A percentile compares a stretch with the other conserved stretches of the same genome.
Conservation (phyloP, 2,888 invertebrate genomes). For the Patella depressa region DNA sequence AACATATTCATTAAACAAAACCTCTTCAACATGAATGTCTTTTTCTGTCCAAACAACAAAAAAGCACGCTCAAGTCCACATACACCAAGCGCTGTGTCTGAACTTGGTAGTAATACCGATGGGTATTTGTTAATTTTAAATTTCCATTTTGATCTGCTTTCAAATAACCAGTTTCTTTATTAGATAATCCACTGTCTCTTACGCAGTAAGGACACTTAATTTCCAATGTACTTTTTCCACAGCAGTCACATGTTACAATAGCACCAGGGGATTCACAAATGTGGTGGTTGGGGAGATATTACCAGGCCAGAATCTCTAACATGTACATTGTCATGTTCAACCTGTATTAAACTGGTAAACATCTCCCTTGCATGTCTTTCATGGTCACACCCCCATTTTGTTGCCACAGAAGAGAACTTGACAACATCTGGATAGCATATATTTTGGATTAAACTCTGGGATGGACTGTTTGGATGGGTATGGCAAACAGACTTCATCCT, state of each 20-base stretch:
- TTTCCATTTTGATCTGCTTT: background rate
- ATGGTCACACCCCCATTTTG: constrained; percentile 19
- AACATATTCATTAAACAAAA: background rate
- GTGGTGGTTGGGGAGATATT: constrained; percentile 12
- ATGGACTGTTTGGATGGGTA: constrained; percentile 10
- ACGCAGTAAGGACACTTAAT: constrained; percentile 26
- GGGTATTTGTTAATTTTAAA: background rate
- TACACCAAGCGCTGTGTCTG: constrained; percentile 5
- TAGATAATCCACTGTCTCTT: background rate
- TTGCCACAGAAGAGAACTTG: constrained; percentile 15
- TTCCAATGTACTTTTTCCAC: constrained; percentile 21
- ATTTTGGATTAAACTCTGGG: constrained; percentile 17
- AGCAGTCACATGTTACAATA: constrained; percentile 26
- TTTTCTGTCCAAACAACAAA: constrained; percentile 17
- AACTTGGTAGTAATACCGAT: constrained; percentile 12
- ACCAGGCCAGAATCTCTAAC: constrained; percentile 16
- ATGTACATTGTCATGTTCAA: constrained; percentile 18
- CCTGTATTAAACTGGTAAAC: background rate
- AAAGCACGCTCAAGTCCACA: background rate
- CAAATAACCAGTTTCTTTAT: background rate
- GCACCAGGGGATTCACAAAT: constrained; percentile 29
- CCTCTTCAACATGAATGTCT: constrained; percentile 2
- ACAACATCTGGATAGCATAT: constrained; percentile 24
- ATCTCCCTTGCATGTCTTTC: constrained; percentile 19
- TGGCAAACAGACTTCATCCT: constrained; percentile 29